Base-by-base conservation (phyloP, 2,888 invertebrate genomes). In the Acanthopleura granulata region DNA sequence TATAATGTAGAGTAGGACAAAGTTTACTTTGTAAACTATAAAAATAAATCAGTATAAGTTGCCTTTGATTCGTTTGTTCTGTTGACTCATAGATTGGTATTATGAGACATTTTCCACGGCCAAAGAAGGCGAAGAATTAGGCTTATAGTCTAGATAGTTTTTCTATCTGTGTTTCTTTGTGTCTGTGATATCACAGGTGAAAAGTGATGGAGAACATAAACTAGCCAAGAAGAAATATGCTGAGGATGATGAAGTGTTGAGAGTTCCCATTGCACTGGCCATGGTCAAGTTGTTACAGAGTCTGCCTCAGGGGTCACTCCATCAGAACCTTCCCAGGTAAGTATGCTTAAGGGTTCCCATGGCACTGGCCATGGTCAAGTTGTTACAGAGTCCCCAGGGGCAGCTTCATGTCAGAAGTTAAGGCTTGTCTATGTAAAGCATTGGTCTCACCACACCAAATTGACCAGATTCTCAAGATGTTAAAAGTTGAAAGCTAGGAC, bases 201-300 rank as follows among this genome's bases (percentile, higher is more conserved):
- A 83, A 72, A 84, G 85, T 79, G 90, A 90, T 12, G 83, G 82
- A 40, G 85, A 87, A 73, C 90, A 90, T 83, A 90, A 89, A 77
- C 76, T 85, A 62, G 86, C 84, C 4, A 81, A 80, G 76, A 81
- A 82, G 14, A 85, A 84, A 50, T 87, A 84, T 74, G 87, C 88
- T 14, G 92, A 92, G 76, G 92, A 92, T 85, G 96, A 97, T 80
- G 97, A 98, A 86, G 94, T 97, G 83, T 92, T 95, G 79, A 93
- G 96, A 72, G 95, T 98, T 12, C 98, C 99, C 0, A 94, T 99
- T 77, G 97, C 97, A 0, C 91, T 98, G 74, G 97, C 99, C 0
- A 93, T 97, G 74, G 96, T 98, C 0, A 98, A 98, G 89, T 90
- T 99, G 27, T 91, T 99, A 80, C 96, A 97, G 87, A 94, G 95